Evolutionary conservation across 1,140 invertebrate species (phyloP), one percentile per base, ranked within the genome.

Genomic region (Marisa cornuarietis): DNA sequence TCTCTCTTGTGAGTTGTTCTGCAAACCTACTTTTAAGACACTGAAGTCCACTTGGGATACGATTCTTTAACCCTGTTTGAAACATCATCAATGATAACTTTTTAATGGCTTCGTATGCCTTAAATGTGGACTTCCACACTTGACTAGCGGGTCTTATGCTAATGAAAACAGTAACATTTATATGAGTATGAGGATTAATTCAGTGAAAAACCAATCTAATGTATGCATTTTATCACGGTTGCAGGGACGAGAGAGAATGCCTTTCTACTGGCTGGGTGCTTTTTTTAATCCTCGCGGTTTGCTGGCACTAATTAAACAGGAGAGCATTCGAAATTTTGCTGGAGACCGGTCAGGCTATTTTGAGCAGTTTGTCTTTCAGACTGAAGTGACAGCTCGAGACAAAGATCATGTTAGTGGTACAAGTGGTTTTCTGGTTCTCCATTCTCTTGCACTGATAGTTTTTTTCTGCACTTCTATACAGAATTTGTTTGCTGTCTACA

Each of bases 161-260:
- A 26, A 68, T 68, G 13, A 68, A 42, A 42, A 42, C 6, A 42
- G 9, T 58, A 6, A 18, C 54, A 68, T 26, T 68, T 68, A 68
- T 22, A 4, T 7, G 66, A 68, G 7, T 11, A 22, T 68, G 22
- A 26, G 54, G 11, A 58, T 18, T 14, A 58, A 58, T 11, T 58
- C 54, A 58, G 9, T 14, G 54, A 58, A 14, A 58, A 58, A 58
- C 3, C 2, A 42, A 42, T 42, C 31, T 42, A 42, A 42, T 4
- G 31, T 58, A 58, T 1, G 54, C 54, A 58, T 58, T 58, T 58
- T 9, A 14, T 18, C 54, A 58, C 8, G 11, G 8, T 80, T 82
- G 26, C 81, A 91, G 90, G 90, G 90, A 52, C 83, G 89, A 61
- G 89, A 90, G 63, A 90, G 90, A 83, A 90, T 89, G 85, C 91